Base-by-base conservation (phyloP, 2,888 invertebrate genomes). In the Myathropa florea region DNA sequence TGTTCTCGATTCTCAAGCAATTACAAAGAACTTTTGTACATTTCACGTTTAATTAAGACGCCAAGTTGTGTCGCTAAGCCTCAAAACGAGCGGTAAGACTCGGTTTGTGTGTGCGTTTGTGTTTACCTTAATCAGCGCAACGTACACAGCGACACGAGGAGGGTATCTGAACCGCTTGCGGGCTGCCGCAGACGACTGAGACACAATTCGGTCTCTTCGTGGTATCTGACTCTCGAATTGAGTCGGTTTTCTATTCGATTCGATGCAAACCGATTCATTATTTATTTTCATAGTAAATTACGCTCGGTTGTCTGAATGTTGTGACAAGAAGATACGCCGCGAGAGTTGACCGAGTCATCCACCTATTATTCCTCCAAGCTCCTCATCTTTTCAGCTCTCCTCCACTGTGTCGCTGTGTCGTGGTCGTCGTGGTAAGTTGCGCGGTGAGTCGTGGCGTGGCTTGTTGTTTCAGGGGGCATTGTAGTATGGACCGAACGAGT, bases 31-130 rank as follows among this genome's bases (percentile, higher is more conserved):
- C 61, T 46, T 46, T 46, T 46, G 46, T 30, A 60, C 46, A 80
- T 80, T 80, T 72, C 79, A 80, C 72, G 79, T 80, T 67, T 72
- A 80, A 80, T 80, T 80, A 80, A 80, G 79, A 67, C 18, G 59
- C 23, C 21, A 53, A 72, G 65, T 10, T 10, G 57, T 60, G 65
- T 7, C 39, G 46, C 6, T 60, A 65, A 67, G 79, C 79, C 79
- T 24, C 65, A n/a, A 59, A 72, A 79, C 64, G 53, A 60, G 71
- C 71, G 59, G 24, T 79, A 28, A 71, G 65, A 72, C 72, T 72
- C 9, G 18, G 7, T 18, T 18, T n/a, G 46, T 39, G 36, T n/a
- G 59, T 57, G 59, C 65, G 3, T 65, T 72, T 80, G 53, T 79
- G 64, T 80, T 80, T 72, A 60, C 72, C 33, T 79, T 60, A 79